Evolutionary conservation across 64 coral and sea anemone species (phyloP), one percentile per base, ranked within the genome.

Genomic region (Dendrophyllia cribrosa): DNA sequence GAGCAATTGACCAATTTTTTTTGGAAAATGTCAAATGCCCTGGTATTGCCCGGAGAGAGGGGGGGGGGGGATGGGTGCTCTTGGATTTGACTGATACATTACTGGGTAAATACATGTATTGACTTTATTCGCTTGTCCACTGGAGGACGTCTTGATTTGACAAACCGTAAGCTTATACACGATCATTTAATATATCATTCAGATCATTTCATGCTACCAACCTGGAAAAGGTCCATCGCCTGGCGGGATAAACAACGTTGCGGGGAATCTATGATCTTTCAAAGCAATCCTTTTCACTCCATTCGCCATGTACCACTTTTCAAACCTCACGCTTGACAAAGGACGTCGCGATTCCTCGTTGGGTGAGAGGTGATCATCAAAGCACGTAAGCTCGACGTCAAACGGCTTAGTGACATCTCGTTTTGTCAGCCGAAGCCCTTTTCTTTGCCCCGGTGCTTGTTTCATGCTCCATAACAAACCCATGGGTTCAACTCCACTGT

Each of bases 361-460:
- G 10, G 66, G 66, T 13, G 85, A 11, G 4, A 88, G 26, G 48
- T 72, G 55, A 24, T 51, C 87, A 22, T 77, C 87, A 44, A 88
- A 46, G 15, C 73, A 58, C n/a, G 60, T 75, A 4, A 88, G 17
- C 12, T 59, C 76, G 48, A 76, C 46, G 58, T 47, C 26, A 59
- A 76, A 88, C 7, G 87, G 87, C 24, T 88, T 88, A 25, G 72
- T 88, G 43, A 88, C 87, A 15, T 88, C 87, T 13, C 69, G 51
- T 43, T 88, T 88, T 6, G 12, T 49, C 58, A 88, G 87, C 51
- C 72, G 55, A 46, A 76, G 48, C 9, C 73, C 70, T 21, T 87
- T 88, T 51, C 43, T 21, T 1, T 64, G 44, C 14, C 72, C 87
- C 9, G 72, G 19, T 20, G 4, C 34, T 2, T 69, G 72, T 22